Evolutionary conservation across 2,888 invertebrate species (phyloP), one percentile per base, ranked within the genome.

Genomic region (Nymphalis polychloros): DNA sequence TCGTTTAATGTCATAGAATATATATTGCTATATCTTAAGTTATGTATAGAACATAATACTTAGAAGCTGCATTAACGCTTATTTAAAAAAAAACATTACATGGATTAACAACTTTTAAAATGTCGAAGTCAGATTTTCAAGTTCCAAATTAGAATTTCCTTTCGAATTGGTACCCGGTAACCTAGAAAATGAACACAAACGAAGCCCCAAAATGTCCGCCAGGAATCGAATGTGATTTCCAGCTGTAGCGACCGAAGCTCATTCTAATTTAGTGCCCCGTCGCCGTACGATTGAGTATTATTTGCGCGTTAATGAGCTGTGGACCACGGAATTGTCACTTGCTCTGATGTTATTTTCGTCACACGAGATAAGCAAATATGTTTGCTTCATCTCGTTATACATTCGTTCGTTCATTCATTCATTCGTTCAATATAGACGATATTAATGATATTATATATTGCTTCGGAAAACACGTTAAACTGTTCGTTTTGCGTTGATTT

Each of bases 261-360:
- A 63, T 69, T 72, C 70, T 72, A 72, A 72, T 72, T 72, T 72
- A 73, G 68, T 72, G 72, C 61, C 35, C 60, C 20, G 59, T 49
- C 31, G 57, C 71, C 71, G 75, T 71, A 71, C 68, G 72, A 73
- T 72, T 73, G 73, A 71, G 57, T 71, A 73, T 75, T 75, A 72
- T 75, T 74, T 74, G 72, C 55, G 53, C 70, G 69, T 67, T 73
- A 75, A 75, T 74, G 75, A 74, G 72, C 70, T 73, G 62, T 20
- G 67, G 68, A 49, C 64, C 66, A 41, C 35, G 31, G 59, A 19
- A 27, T 50, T 63, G 70, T 67, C 69, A 64, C 67, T 63, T 67
- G 65, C 60, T 66, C 66, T 62, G 50, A 50, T 35, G 55, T 61
- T 62, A 67, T 62, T 62, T 62, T 62, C 57, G 35, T 57, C 35